Base-by-base conservation (phyloP, 1,140 invertebrate species). In the Babylonia areolata region DNA sequence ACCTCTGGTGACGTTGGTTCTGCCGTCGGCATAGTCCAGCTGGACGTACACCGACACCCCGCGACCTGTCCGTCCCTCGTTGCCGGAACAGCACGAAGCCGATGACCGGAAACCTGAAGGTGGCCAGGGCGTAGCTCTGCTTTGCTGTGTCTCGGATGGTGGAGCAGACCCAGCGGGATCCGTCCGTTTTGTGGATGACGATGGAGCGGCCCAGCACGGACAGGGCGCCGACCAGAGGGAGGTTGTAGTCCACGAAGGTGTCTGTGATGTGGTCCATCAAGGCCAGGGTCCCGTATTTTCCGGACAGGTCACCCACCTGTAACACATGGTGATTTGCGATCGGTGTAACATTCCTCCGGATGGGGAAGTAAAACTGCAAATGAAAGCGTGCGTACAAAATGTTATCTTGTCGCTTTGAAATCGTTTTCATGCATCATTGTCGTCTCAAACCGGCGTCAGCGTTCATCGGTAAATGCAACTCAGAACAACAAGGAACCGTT, bases 241-340 rank as follows among this genome's bases (percentile, higher is more conserved):
- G 95, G 94, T 97, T 98, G 5, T 96, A 95, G 93, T 99, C 98
- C 96, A 96, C 97, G 91, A 96, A 97, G 58, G 94, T 93, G 20
- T 94, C 94, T 75, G 96, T 95, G 3, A 97, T 92, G 3, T 95
- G 95, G 35, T 91, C 88, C 42, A 93, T 88, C 33, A 91, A 93
- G 23, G 88, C 88, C 12, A 96, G 88, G 0, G 88, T 84, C 0
- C 98, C 98, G 93, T 97, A 96, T 94, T 99, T 99, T 9, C 97
- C 97, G 81, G 97, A 97, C 5, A 99, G 94, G 94, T 99, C 98
- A 0, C 98, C 98, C 90, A 98, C 96, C 95, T 97, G 96, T 0
- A 39, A 78, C 42, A 46, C 42, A 15, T 46, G 42, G 15, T 5
- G 42, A 46, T 6, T 46, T n/a, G n/a, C n/a, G n/a, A n/a, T n/a